These are phyloP conservation scores for Opisthograptis luteolata DNA, from an alignment of 2,888 invertebrate species.

Conservation along the genomic window DNA sequence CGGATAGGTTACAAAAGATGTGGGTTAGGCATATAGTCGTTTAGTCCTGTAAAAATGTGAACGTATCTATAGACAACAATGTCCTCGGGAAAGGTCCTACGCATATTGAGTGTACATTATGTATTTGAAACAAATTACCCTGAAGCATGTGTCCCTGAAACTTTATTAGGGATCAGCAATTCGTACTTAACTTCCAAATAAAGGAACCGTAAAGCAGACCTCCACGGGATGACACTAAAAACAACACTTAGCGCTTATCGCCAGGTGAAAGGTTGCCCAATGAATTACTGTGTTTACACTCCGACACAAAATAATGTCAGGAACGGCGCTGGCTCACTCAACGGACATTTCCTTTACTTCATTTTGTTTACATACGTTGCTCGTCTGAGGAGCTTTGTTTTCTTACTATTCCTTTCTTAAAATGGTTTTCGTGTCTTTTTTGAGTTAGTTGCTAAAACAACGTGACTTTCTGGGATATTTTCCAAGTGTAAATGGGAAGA, in stretches of 20 bases:
- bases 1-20: slow-evolving; percentile 27
- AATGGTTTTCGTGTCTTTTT: slow-evolving; percentile 43
- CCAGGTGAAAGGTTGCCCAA: slow-evolving; percentile 74
- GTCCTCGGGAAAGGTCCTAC: not conserved
- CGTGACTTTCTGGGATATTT: slow-evolving; percentile 2
- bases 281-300: slow-evolving; percentile 65
- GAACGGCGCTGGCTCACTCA: slow-evolving; percentile 41
- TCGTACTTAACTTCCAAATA: slow-evolving; percentile 39
- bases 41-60: too few relatives aligned
- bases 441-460: slow-evolving; percentile 27
- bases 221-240: slow-evolving; percentile 52
- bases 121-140: not conserved
- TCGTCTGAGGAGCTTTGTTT: slow-evolving; percentile 44
- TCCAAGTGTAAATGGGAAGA: not conserved
- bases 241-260: slow-evolving; percentile 67
- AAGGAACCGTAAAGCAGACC: slow-evolving; percentile 45
- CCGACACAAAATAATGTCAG: slow-evolving; percentile 42
- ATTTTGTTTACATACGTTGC: slow-evolving; percentile 42
- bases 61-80: not conserved
- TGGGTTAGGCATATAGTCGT: slow-evolving; percentile 5
- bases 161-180: slow-evolving; percentile 16
- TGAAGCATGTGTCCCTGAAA: not conserved
- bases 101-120: not conserved
- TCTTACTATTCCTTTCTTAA: slow-evolving; percentile 46
- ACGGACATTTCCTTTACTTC: slow-evolving; percentile 47